Percentiles rank a stretch among this genome's conserved stretches.
These are phyloP conservation scores for Nycteola revayana DNA, from an alignment of 2,888 invertebrate species.

Conservation along the genomic window DNA sequence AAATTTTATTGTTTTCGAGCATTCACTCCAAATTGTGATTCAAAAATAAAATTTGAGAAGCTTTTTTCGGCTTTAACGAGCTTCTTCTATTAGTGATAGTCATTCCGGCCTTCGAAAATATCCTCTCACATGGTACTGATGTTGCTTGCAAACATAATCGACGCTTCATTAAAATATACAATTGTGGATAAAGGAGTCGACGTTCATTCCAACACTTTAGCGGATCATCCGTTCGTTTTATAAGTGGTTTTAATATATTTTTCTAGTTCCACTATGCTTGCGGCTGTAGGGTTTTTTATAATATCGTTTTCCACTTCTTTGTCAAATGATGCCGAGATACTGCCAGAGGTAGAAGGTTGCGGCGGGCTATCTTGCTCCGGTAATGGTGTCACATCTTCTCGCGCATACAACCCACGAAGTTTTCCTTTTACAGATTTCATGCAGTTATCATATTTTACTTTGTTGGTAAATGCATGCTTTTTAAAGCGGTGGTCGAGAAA, in stretches of 20 bases:
- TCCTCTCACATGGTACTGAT: too few species aligned
- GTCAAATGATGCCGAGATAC: conserved; percentile 16
- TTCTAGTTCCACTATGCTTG: conserved; percentile 17
- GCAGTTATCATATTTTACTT: conserved; percentile 9
- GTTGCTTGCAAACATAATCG: too few species aligned
- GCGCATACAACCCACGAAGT: conserved; percentile 7
- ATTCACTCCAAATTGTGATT: too few species aligned
- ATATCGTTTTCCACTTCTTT: conserved; percentile 14
- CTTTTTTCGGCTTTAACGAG: too few species aligned
- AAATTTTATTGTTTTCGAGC: too few species aligned
- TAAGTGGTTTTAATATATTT: conserved; percentile 21
- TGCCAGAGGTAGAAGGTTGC: background rate
- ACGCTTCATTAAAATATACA: too few species aligned
- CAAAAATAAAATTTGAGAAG: too few species aligned
- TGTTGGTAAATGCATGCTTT: conserved; percentile 18
- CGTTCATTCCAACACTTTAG: conserved; percentile 24
- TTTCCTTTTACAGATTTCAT: conserved; percentile 8
- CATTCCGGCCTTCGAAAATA: too few species aligned
- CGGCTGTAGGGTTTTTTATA: conserved; percentile 15
- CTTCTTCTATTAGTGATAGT: too few species aligned
- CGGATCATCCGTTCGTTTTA: conserved; percentile 18
- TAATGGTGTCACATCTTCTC: background rate
- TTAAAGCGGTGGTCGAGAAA: conserved; percentile 24
- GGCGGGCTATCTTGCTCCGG: background rate
- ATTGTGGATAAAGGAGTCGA: conserved; percentile 10